phyloP scores from a whole-genome alignment of 1,140 invertebrate species.

The Aphelinus certus region DNA sequence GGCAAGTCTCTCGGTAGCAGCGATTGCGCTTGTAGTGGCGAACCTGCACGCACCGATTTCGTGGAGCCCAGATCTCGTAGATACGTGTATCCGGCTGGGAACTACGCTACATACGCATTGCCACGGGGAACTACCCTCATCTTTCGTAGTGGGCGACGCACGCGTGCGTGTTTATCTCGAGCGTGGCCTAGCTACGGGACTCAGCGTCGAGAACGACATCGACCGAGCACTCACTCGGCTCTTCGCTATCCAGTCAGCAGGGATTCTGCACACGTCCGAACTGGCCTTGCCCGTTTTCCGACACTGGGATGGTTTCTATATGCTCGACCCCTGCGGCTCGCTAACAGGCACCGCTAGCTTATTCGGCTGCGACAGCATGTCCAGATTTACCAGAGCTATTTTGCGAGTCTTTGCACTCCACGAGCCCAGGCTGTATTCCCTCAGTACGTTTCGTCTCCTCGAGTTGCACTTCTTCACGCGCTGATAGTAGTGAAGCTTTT shows the following conservation, averaged over 20 bases:
- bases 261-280: conserved; percentile 48
- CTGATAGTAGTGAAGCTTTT: neutral
- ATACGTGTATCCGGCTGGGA: conserved; percentile 50
- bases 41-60: conserved; percentile 53
- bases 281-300: conserved; percentile 52
- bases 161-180: conserved; percentile 47
- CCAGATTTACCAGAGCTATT: conserved; percentile 49
- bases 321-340: conserved; percentile 48
- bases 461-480: conserved; percentile 51
- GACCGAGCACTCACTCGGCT: conserved; percentile 39
- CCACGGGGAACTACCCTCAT: conserved; percentile 49
- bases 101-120: conserved; percentile 51
- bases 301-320: conserved; percentile 54
- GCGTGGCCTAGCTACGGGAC: conserved; percentile 47
- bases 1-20: conserved; percentile 45
- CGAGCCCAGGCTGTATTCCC: conserved; percentile 51
- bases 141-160: conserved; percentile 54
- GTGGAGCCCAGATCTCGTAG: conserved; percentile 53
- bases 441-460: conserved; percentile 54
- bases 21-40: conserved; percentile 50
- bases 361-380: conserved; percentile 50
- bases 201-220: conserved; percentile 43
- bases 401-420: conserved; percentile 50
- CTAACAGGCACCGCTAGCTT: conserved; percentile 47
- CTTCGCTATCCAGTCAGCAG: conserved; percentile 43